These are phyloP conservation scores for Pyrochroa serraticornis DNA, from an alignment of 2,888 invertebrate genomes.

Conservation along the genomic window DNA sequence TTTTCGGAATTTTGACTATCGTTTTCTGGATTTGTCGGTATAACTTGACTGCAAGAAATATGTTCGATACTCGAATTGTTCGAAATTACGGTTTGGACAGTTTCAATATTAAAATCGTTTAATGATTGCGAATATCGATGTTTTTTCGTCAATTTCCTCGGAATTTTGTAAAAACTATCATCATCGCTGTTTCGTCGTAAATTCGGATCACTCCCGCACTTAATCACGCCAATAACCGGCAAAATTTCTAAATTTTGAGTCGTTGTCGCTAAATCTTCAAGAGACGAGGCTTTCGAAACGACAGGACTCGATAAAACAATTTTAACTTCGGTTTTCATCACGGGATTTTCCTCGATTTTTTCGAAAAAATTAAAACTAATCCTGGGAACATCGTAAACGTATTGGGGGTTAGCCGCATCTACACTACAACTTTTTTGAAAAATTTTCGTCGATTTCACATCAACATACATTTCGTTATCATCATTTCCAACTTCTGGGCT, in stretches of 20 bases:
- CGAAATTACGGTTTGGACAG: constrained; percentile 38
- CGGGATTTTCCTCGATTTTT: constrained; percentile 18
- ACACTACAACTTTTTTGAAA: constrained; percentile 30
- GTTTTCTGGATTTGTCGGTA: constrained; percentile 20
- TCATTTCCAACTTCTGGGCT: constrained; percentile 30
- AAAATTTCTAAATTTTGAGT: constrained; percentile 37
- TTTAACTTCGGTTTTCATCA: constrained; percentile 46
- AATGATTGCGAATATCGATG: constrained; percentile 52
- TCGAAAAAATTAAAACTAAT: constrained; percentile 57
- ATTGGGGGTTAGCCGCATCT: constrained; percentile 33
- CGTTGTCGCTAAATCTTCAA: constrained; percentile 37
- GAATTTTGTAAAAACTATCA: constrained; percentile 55
- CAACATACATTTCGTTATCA: constrained; percentile 39
- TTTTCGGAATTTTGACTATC: constrained; percentile 32
- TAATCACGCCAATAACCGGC: constrained; percentile 38
- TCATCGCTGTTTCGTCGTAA: constrained; percentile 36
- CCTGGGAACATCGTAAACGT: constrained; percentile 55
- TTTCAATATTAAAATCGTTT: constrained; percentile 49
- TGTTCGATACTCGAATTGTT: constrained; percentile 53
- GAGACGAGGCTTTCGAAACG: constrained; percentile 11
- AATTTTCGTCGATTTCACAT: constrained; percentile 37
- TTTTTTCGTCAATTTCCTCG: constrained; percentile 40
- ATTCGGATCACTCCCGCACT: constrained; percentile 55
- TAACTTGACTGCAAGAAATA: constrained; percentile 52
- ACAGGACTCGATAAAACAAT: constrained; percentile 42